Base-by-base conservation (phyloP, 2,888 invertebrate species). In the Tipula helvola region DNA sequence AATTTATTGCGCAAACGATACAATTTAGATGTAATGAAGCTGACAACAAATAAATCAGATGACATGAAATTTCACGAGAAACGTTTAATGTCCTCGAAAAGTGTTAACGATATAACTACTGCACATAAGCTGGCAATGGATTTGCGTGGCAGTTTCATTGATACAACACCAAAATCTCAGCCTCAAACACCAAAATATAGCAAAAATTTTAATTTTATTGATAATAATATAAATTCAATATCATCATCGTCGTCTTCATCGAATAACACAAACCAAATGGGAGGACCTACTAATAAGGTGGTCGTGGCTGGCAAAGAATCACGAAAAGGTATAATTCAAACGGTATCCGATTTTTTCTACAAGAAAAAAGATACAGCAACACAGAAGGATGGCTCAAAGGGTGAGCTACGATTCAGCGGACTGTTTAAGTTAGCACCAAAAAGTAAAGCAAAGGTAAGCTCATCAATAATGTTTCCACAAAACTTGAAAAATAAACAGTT, bases 281-380 rank as follows among this genome's bases (percentile, higher is more conserved):
- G 71, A 4, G 71, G 28, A 10, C n/a, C 86, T 12, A 86, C 28
- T 5, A 87, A 87, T 86, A 83, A 86, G n/a, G 42, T n/a, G 16
- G 16, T 36, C 8, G 8, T 18, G 5, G 18, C 16, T 18, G 18
- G 89, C 86, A 95, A 95, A 89, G 95, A 95, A 90, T 93, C 94
- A 0, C 93, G 96, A 88, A 96, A 95, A 89, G 96, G 96, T 91
- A 95, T 97, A 86, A 96, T 97, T 89, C 96, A 96, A 91, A 95
- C 96, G 86, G 95, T 97, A 88, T 95, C 96, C 18, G 96, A 95
- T 90, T 96, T 97, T 90, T 96, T 97, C 90, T 94, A 95, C 89
- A 95, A 96, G 90, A 95, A 95, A 89, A 93, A 94, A 88, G 94
- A 94, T 89, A 92, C 93, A 85, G 87, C 89, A 92, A 88, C 89